A percentile compares a stretch with the other conserved stretches of the same genome.
phyloP scores from a whole-genome alignment of 2,888 invertebrate species.

The Hecatera dysodea region DNA sequence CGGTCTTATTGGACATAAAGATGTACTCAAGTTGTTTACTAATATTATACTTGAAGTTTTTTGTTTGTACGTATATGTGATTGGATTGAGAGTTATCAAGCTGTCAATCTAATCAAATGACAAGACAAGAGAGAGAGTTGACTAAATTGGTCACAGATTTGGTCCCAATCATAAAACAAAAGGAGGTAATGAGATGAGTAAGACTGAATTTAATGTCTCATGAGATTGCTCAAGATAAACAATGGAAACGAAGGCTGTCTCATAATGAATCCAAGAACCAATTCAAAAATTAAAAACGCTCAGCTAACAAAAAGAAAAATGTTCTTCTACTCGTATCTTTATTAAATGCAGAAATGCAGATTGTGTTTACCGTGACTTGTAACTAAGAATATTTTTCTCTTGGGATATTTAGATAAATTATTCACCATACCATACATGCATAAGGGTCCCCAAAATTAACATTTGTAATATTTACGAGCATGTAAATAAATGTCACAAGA shows the following conservation, averaged over 20 bases:
- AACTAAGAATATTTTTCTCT: background rate
- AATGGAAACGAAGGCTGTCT: no score
- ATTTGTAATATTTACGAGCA: slow-evolving; percentile 14
- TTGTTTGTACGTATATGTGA: no score
- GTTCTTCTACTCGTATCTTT: background rate
- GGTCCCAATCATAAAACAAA: no score
- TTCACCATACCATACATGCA: background rate
- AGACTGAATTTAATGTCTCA: no score
- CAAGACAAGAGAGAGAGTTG: no score
- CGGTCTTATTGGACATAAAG: background rate
- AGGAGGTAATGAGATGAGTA: no score
- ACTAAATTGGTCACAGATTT: no score
- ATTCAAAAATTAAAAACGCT: background rate
- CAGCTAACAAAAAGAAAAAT: background rate
- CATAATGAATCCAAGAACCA: background rate
- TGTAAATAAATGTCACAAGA: background rate
- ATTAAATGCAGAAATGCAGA: background rate
- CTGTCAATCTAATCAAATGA: no score
- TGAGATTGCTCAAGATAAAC: no score
- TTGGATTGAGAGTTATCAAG: no score
- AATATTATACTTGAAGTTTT: no score
- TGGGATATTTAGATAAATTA: background rate
- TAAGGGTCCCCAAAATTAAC: background rate
- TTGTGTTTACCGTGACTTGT: background rate
- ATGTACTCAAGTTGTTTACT: no score